Base-by-base conservation (phyloP, 2,113 vertebrate species). In the Edolisoma coerulescens region DNA sequence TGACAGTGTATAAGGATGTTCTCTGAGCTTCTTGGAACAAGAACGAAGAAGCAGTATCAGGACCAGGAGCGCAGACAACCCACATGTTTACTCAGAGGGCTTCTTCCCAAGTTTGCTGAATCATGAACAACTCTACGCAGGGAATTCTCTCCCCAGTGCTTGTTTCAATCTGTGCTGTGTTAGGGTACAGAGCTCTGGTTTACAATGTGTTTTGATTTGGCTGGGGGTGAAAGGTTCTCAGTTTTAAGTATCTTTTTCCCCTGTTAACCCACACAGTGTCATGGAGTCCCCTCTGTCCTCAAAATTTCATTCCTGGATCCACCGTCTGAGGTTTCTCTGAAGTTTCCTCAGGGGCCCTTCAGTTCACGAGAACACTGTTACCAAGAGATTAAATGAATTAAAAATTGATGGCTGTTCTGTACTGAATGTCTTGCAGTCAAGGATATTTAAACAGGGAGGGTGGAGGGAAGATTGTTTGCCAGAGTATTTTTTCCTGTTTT, bases 331-430 rank as follows among this genome's bases (percentile, higher is more conserved):
- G 85, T 96, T 98, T 94, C 93, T 93, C 84, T 81, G 91, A 93
- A 87, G 96, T 96, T 98, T 97, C 94, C 96, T 98, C 84, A 61
- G 78, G 92, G 96, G 91, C 90, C 92, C 96, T 97, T 97, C 95
- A 89, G 95, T 97, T 97, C 98, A 95, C 37, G 8, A 83, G 95
- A 96, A 98, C 96, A 97, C 95, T 79, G 97, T 97, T 96, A 97
- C 97, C 95, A 86, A 95, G 97, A 97, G 97, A 97, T 97, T 97
- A 97, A 96, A 95, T 95, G 95, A 97, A 97, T 98, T 97, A 98
- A 98, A 98, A 98, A 97, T 97, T 97, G 97, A 98, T 98, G 95
- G 97, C 79, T 96, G 78, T 95, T 97, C 97, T 97, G 91, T 96
- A 96, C 95, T 90, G 83, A 42, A 89, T 96, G 95, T 97, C 97